Conservation (phyloP, 2,113 vertebrate genomes). For the Petroica traversi region DNA sequence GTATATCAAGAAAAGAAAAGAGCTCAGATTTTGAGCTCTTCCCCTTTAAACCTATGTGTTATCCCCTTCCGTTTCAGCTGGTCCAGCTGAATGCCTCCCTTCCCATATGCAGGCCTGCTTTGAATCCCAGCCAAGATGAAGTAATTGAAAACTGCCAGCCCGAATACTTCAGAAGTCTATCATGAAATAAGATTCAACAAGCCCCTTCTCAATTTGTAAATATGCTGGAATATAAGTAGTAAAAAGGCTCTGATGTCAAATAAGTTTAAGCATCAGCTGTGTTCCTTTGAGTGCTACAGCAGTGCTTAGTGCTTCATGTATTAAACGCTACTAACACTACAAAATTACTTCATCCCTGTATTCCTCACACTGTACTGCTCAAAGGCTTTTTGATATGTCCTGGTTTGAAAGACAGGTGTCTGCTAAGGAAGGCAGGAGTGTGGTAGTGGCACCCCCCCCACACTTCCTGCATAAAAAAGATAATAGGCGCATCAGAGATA, state of each 20-base stretch:
- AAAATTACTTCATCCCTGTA: not conserved
- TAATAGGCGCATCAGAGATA: no score
- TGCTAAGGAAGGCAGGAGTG: no score
- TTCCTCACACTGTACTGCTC: not conserved
- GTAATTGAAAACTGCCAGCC: conserved; percentile 60
- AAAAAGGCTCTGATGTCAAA: conserved; percentile 61
- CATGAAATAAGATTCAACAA: conserved; percentile 66
- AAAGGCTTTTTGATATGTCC: not conserved
- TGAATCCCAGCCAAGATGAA: conserved; percentile 57
- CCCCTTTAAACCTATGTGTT: not conserved
- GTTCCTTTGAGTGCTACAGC: conserved; percentile 3
- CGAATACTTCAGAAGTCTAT: conserved; percentile 44
- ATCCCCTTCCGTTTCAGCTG: conserved; percentile 10
- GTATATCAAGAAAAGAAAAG: conserved; percentile 18
- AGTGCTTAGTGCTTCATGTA: not conserved
- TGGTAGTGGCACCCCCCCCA: no score
- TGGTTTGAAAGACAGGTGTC: no score
- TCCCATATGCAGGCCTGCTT: not conserved
- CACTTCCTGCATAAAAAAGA: no score
- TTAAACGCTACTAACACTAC: conserved; percentile 19
- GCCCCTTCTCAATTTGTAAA: conserved; percentile 66
- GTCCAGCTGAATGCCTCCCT: conserved; percentile 24
- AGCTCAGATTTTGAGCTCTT: not conserved
- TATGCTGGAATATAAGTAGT: conserved; percentile 52
- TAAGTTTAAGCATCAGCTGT: conserved; percentile 42